These are phyloP conservation scores for Conopomorpha cramerella DNA, from an alignment of 1,140 invertebrate genomes.

Conservation along the genomic window DNA sequence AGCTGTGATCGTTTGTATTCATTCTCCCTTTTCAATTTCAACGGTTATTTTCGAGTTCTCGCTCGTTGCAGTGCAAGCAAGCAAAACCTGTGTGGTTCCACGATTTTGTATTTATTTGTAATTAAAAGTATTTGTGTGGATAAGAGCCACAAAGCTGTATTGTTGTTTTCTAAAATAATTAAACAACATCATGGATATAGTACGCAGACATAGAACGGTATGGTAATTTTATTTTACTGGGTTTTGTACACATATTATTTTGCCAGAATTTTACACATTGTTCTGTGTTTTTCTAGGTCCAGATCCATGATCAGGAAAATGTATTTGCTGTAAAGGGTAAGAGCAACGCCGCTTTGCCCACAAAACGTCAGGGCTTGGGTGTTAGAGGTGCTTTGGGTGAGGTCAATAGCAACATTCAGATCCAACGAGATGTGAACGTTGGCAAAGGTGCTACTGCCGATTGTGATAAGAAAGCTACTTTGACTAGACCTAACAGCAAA, in stretches of 20 bases:
- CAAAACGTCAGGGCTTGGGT: slow-evolving; percentile 22
- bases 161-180: too few relatives aligned
- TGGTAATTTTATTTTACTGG: slow-evolving; percentile 7
- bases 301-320: slow-evolving; percentile 43
- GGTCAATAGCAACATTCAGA: slow-evolving; percentile 30
- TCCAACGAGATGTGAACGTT: slow-evolving; percentile 19
- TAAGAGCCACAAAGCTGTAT: too few relatives aligned
- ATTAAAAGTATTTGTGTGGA: too few relatives aligned
- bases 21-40: too few relatives aligned
- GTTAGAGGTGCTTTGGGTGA: slow-evolving; percentile 40
- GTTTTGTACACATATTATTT: slow-evolving; percentile 1
- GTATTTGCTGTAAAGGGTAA: slow-evolving; percentile 24
- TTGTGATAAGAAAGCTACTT: slow-evolving; percentile 31
- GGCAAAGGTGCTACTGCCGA: slow-evolving; percentile 29
- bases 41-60: too few relatives aligned
- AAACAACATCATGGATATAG: too few relatives aligned
- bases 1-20: too few relatives aligned
- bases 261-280: background rate
- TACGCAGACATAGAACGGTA: slow-evolving; percentile 27
- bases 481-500: slow-evolving; percentile 8
- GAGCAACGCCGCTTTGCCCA: slow-evolving; percentile 17
- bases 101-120: too few relatives aligned
- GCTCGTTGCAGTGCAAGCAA: too few relatives aligned
- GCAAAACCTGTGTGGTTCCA: too few relatives aligned
- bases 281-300: slow-evolving; percentile 9